phyloP scores from a whole-genome alignment of 2,888 invertebrate species.

The Ornithoptera alexandrae region DNA sequence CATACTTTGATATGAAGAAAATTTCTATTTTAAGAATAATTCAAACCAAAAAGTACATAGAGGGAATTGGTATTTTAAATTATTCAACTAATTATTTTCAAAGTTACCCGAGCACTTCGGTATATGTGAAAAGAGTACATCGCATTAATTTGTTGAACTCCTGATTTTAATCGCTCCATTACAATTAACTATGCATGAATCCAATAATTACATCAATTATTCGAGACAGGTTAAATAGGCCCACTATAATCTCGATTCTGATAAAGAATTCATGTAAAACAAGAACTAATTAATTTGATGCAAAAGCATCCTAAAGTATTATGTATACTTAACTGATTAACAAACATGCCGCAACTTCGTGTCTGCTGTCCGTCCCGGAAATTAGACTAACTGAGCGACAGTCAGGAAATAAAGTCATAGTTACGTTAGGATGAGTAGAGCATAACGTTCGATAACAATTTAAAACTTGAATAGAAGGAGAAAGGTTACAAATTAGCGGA shows the following conservation, averaged over 20 bases:
- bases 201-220: conserved; percentile 7
- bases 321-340: no score
- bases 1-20: no score
- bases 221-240: conserved; percentile 21
- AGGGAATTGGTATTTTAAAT: background rate
- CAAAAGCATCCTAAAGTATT: no score
- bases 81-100: background rate
- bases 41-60: background rate
- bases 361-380: no score
- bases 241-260: background rate
- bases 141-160: conserved; percentile 1
- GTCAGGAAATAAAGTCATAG: no score
- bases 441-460: no score
- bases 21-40: background rate
- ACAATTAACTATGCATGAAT: conserved; percentile 1
- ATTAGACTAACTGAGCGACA: no score
- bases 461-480: no score
- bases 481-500: no score
- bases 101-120: background rate
- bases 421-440: no score
- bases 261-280: background rate
- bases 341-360: no score
- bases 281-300: no score
- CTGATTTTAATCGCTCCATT: background rate
- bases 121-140: background rate